Evolutionary conservation across 2,113 vertebrate species (phyloP), one percentile per base, ranked within the genome.

Genomic region (Grantiella picta): DNA sequence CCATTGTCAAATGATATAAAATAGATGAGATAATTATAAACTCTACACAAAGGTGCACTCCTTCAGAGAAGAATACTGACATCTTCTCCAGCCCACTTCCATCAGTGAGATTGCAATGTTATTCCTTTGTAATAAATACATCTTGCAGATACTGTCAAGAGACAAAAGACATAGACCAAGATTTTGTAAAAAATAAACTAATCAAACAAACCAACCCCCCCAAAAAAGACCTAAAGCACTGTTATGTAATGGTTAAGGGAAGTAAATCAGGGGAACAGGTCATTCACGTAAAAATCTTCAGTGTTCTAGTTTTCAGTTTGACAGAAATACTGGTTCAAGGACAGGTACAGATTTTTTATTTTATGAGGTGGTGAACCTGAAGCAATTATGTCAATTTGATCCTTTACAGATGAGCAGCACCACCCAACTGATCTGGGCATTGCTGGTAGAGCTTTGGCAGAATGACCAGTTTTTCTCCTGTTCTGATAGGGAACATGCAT

Each of bases 21-120:
- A 91, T 69, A 92, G 82, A 65, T 72, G 73, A 87, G 93, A 87
- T 86, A 92, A 95, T 96, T 95, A 93, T 73, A 81, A 97, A 94
- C 85, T 92, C 72, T 35, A 50, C 66, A 90, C 66, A 91, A 85
- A 95, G 68, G 47, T 93, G 68, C 89, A 81, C 68, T 94, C 82
- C 82, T 25, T 92, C 27, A 0, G 71, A 95, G 66, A 52, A 80
- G 45, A 88, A 44, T 90, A 28, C 71, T 96, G 93, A 92, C 90
- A 53, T 91, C 72, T 86, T 60, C 71, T 88, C 38, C 95, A 95
- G 24, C 90, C 92, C 82, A 88, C 79, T 81, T 49, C 65, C 85
- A 83, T 82, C 88, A 92, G 69, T 2, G 13, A 82, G 87, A 77
- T 83, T 77, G 85, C 63, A 59, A 10, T 11, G 1, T 80, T 73